A percentile compares a stretch with the other conserved stretches of the same genome.
Evolutionary conservation across 1,140 invertebrate species (phyloP).

Genomic region (Bilobella aurantiaca): DNA sequence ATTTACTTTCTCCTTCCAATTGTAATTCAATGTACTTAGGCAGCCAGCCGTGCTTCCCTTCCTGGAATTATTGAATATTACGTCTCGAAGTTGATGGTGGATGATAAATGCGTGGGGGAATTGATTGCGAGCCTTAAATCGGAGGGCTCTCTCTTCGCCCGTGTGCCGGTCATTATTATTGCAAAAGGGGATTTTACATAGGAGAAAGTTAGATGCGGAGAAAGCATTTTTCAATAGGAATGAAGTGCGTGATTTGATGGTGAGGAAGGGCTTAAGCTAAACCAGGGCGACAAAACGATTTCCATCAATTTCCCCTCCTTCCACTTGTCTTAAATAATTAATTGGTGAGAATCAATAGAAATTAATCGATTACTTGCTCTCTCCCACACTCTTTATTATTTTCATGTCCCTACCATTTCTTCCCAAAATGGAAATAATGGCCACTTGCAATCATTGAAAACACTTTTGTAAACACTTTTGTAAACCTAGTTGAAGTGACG

Average conservation of each 20-base stretch:
- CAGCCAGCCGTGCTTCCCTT: too few species aligned
- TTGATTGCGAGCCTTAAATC: neutral
- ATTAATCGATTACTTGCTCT: slow-evolving; percentile 3
- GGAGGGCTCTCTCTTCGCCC: neutral
- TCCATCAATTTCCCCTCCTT: slow-evolving; percentile 9
- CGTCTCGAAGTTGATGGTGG: neutral
- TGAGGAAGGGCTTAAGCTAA: too few species aligned
- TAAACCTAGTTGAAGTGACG: too few species aligned
- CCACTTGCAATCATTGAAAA: too few species aligned
- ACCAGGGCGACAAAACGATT: slow-evolving; percentile 8
- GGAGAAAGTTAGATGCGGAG: neutral
- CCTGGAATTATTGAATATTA: neutral
- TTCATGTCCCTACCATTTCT: neutral
- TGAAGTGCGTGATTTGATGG: slow-evolving; percentile 5
- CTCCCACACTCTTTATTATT: too few species aligned
- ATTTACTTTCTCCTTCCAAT: too few species aligned
- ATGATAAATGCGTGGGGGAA: neutral
- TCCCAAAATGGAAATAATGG: too few species aligned
- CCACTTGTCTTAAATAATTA: slow-evolving; percentile 1
- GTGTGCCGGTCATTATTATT: neutral
- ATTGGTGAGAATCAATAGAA: neutral
- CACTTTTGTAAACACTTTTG: too few species aligned
- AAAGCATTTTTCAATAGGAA: neutral
- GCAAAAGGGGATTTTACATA: neutral
- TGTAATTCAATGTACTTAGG: too few species aligned